Percentiles rank a stretch among this genome's conserved stretches.
Conservation (phyloP, 2,888 invertebrate species). For the Caenorhabditis auriculariae region DNA sequence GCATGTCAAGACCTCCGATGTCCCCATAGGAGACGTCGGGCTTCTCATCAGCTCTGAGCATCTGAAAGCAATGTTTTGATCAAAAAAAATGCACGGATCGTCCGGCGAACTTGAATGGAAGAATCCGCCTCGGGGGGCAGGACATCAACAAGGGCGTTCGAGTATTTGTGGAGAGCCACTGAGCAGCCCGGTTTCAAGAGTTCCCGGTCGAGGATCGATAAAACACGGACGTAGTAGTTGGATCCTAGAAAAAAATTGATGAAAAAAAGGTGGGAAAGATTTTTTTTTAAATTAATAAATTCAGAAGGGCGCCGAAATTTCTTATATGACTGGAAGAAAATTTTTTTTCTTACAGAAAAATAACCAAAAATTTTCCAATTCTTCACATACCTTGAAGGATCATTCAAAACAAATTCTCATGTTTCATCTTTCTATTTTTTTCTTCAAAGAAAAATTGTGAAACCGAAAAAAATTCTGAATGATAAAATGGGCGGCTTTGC, state of each 20-base stretch:
- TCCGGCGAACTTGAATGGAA: slow-evolving; percentile 93
- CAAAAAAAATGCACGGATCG: slow-evolving; percentile 1
- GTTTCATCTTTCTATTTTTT: too few species aligned
- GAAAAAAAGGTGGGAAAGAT: background rate
- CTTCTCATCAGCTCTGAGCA: slow-evolving; percentile 78
- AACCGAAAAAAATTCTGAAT: background rate
- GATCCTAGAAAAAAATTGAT: slow-evolving; percentile 76
- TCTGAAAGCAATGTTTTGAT: slow-evolving; percentile 64
- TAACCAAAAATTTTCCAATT: too few species aligned
- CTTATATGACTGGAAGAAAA: background rate
- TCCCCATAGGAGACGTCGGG: slow-evolving; percentile 96
- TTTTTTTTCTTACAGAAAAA: too few species aligned
- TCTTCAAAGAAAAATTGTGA: background rate
- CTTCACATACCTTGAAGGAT: too few species aligned
- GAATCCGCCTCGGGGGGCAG: slow-evolving; percentile 98
- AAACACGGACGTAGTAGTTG: slow-evolving; percentile 96
- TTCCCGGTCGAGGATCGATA: slow-evolving; percentile 96
- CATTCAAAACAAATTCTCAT: too few species aligned
- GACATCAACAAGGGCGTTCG: slow-evolving; percentile 98
- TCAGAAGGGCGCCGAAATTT: background rate
- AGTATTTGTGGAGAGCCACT: slow-evolving; percentile 96
- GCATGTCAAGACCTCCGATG: slow-evolving; percentile 99
- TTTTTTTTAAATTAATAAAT: background rate
- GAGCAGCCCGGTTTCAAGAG: slow-evolving; percentile 95
- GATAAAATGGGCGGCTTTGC: background rate